Evolutionary conservation across 2,113 vertebrate species (phyloP).

Genomic region (Diadophis punctatus): DNA sequence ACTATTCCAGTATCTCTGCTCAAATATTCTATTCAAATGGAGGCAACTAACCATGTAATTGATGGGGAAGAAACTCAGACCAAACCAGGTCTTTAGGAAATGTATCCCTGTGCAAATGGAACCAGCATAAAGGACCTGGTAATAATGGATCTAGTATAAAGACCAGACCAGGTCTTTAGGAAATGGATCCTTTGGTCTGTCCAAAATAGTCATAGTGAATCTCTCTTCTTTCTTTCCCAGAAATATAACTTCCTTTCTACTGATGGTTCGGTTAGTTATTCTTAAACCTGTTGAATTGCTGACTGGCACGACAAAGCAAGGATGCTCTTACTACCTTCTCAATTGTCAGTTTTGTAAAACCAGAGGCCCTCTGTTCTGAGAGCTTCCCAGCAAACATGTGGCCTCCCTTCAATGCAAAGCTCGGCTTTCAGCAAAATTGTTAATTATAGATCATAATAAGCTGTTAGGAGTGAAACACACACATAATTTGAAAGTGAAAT

Average conservation of each 20-base stretch:
- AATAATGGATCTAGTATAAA: not conserved
- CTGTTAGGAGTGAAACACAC: conserved; percentile 67
- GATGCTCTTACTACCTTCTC: not conserved
- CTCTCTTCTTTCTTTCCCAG: not conserved
- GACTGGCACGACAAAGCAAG: conserved; percentile 11
- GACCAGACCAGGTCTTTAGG: not conserved
- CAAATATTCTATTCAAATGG: not conserved
- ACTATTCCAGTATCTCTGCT: not conserved
- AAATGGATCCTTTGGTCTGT: not conserved
- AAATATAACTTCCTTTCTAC: not conserved
- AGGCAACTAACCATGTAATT: not conserved
- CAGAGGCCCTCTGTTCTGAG: conserved; percentile 44
- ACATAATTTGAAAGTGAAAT: conserved; percentile 77
- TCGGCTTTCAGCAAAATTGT: conserved; percentile 72
- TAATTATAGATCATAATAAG: conserved; percentile 75
- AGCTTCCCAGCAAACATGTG: conserved; percentile 56
- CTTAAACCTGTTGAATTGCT: not conserved
- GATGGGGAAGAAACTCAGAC: not conserved
- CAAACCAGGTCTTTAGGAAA: not conserved
- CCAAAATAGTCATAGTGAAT: accelerated
- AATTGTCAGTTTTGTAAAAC: conserved; percentile 53
- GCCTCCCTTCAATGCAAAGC: conserved; percentile 58
- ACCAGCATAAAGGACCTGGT: not conserved
- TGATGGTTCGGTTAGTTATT: not conserved
- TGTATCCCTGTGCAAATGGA: not conserved